phyloP scores from a whole-genome alignment of 1,140 invertebrate genomes.

The Megalonaias nervosa region DNA sequence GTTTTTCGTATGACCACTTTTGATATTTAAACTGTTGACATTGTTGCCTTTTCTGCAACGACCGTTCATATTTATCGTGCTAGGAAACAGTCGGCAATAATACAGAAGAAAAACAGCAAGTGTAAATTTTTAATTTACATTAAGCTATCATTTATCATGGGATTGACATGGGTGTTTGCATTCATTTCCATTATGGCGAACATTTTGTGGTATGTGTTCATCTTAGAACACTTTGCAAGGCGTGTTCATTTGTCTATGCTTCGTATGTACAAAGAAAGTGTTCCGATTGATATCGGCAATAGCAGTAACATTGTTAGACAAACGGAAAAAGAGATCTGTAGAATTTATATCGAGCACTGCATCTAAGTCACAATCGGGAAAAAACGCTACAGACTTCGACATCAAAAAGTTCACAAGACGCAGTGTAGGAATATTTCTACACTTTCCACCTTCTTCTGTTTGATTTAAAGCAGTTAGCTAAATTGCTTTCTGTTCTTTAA shows the following conservation, averaged over 20 bases:
- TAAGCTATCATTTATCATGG: constrained; percentile 69
- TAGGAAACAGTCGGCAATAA: constrained; percentile 12
- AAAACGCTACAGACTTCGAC: too few relatives aligned
- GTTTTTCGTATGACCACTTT: constrained; percentile 65
- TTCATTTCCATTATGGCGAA: constrained; percentile 51
- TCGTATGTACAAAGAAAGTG: constrained; percentile 36
- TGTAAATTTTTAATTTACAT: constrained; percentile 72
- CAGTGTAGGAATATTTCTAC: too few relatives aligned
- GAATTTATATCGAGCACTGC: too few relatives aligned
- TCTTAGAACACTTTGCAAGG: constrained; percentile 56
- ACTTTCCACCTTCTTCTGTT: too few relatives aligned
- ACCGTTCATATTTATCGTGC: constrained; percentile 71
- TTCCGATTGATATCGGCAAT: constrained; percentile 4
- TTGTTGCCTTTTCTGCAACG: constrained; percentile 57
- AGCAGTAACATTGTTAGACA: too few relatives aligned
- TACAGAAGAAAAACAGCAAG: constrained; percentile 23
- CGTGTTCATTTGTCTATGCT: constrained; percentile 44
- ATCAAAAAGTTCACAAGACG: too few relatives aligned
- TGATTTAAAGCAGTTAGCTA: too few relatives aligned
- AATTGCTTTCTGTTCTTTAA: too few relatives aligned
- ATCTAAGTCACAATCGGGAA: too few relatives aligned
- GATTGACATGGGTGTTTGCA: constrained; percentile 66
- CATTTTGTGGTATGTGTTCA: constrained; percentile 48
- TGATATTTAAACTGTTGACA: constrained; percentile 60
- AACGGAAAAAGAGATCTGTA: too few relatives aligned